phyloP scores from a whole-genome alignment of 2,888 invertebrate genomes.

The Ochropleura plecta region DNA sequence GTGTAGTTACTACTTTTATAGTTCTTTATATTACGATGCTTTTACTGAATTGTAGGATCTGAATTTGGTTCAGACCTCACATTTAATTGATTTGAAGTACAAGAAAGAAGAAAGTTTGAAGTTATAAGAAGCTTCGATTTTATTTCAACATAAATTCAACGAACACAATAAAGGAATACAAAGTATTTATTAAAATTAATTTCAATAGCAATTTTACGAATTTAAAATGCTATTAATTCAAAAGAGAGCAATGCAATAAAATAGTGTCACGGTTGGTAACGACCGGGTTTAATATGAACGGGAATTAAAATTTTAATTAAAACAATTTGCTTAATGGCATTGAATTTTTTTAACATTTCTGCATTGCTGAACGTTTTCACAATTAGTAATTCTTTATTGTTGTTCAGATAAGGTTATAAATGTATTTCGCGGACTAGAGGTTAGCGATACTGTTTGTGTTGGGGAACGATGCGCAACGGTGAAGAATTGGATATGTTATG shows the following conservation, averaged over 20 bases:
- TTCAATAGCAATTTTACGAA: neutral
- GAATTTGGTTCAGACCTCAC: neutral
- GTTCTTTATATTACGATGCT: neutral
- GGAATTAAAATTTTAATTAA: constrained; percentile 9
- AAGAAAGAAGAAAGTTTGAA: too few relatives aligned
- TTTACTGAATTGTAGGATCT: neutral
- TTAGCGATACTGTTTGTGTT: neutral
- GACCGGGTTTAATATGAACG: constrained; percentile 19
- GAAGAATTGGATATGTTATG: too few relatives aligned
- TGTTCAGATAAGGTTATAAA: neutral
- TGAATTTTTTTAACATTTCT: constrained; percentile 5
- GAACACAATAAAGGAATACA: neutral
- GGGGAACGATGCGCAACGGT: too few relatives aligned
- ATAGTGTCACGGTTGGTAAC: constrained; percentile 2
- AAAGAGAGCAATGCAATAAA: constrained; percentile 20
- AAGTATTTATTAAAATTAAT: constrained; percentile 7
- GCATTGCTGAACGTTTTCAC: neutral
- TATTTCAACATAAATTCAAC: neutral
- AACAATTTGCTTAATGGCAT: constrained; percentile 21
- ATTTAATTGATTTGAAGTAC: neutral
- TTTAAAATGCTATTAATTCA: constrained; percentile 23
- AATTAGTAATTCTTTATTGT: constrained; percentile 2
- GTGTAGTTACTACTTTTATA: neutral
- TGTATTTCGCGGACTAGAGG: too few relatives aligned
- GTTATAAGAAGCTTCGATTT: neutral